Conservation (phyloP, 2,113 vertebrate genomes). For the Pionites leucogaster region DNA sequence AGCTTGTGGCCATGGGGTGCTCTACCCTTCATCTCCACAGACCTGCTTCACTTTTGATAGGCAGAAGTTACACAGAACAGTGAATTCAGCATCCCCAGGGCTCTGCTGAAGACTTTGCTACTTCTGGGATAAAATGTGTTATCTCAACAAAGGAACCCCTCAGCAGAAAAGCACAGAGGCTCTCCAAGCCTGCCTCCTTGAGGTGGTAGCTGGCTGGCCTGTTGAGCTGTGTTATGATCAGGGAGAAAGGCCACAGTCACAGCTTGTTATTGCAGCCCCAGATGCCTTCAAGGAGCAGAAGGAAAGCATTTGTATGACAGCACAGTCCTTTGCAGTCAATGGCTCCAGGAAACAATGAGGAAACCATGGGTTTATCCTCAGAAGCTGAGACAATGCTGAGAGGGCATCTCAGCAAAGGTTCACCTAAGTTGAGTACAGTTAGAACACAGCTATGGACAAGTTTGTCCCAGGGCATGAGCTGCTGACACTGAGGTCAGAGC, state of each 20-base stretch:
- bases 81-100: not conserved
- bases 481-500: not conserved
- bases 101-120: not conserved
- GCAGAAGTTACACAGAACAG: not conserved
- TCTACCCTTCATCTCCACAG: not conserved
- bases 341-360: not conserved
- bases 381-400: not conserved
- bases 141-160: not conserved
- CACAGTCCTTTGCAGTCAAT: not conserved
- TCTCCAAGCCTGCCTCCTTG: not conserved
- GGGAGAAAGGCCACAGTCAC: not conserved
- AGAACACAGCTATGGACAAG: not conserved
- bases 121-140: not conserved
- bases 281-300: not conserved
- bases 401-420: not conserved
- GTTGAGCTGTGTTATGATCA: not conserved
- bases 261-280: not conserved
- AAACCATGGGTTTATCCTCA: not conserved
- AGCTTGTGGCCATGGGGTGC: not conserved
- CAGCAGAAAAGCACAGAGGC: not conserved
- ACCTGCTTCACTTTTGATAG: not conserved
- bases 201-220: not conserved
- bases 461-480: not conserved
- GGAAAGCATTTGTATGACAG: not conserved
- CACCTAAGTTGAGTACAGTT: fast-evolving